Percentiles rank a stretch among this genome's conserved stretches.
Evolutionary conservation across 2,888 invertebrate species (phyloP).

Genomic region (Prostheceraeus crozeri): DNA sequence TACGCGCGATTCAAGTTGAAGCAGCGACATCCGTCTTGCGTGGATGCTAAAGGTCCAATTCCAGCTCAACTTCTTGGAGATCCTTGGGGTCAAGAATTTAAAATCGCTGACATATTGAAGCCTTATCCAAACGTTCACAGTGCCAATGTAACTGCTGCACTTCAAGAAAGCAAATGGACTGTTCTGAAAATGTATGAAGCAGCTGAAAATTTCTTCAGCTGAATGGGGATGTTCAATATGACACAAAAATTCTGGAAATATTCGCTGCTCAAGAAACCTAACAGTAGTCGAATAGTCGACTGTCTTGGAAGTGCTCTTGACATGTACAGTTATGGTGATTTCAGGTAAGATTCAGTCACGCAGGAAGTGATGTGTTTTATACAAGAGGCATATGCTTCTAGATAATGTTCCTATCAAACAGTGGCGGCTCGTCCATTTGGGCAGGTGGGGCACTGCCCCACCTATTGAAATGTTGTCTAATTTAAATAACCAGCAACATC

Average conservation of each 20-base stretch:
- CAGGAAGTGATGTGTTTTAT: too few species aligned
- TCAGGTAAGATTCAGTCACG: too few species aligned
- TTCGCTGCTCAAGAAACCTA: conserved; percentile 32
- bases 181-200: conserved; percentile 37
- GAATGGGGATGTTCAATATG: conserved; percentile 39
- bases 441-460: too few species aligned
- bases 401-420: too few species aligned
- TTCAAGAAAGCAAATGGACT: too few species aligned
- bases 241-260: conserved; percentile 39
- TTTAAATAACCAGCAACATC: too few species aligned
- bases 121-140: conserved; percentile 33
- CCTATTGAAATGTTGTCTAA: too few species aligned
- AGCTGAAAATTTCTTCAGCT: conserved; percentile 40
- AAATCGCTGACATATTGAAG: conserved; percentile 29
- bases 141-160: conserved; percentile 36
- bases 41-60: conserved; percentile 39
- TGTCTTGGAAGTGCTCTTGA: conserved; percentile 39
- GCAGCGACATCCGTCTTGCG: conserved; percentile 43
- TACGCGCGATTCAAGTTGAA: conserved; percentile 48
- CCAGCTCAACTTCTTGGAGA: conserved; percentile 40
- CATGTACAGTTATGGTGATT: conserved; percentile 15
- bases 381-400: too few species aligned
- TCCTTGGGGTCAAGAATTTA: conserved; percentile 41
- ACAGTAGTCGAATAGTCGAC: conserved; percentile 7
- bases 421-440: too few species aligned